phyloP scores from a whole-genome alignment of 2,113 vertebrate species.

The Hyla sarda region DNA sequence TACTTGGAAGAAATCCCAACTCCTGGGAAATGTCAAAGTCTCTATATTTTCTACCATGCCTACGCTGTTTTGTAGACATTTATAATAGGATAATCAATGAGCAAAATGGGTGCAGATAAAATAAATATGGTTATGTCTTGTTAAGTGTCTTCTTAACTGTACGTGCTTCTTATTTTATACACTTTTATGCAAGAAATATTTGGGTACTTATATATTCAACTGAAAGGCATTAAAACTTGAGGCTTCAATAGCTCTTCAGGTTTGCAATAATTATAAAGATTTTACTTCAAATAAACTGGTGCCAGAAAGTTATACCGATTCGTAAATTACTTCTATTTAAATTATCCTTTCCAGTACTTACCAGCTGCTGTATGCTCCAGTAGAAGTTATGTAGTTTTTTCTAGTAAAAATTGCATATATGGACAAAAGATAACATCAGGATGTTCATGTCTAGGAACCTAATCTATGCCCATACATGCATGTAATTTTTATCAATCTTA shows the following conservation, averaged over 20 bases:
- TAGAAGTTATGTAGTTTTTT: no score
- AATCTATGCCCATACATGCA: no score
- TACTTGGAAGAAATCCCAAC: constrained; percentile 67
- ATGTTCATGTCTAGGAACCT: no score
- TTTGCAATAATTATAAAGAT: not conserved
- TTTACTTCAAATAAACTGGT: not conserved
- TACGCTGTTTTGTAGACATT: constrained; percentile 43
- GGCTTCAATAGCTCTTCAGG: not conserved
- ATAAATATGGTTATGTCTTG: not conserved
- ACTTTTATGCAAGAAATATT: not conserved
- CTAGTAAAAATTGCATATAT: no score
- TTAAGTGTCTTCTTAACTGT: not conserved
- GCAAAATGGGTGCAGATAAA: not conserved
- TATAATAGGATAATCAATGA: constrained; percentile 56
- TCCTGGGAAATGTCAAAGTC: constrained; percentile 70
- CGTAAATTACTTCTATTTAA: no score
- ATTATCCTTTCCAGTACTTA: no score
- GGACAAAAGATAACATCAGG: no score
- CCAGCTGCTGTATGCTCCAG: no score
- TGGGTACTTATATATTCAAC: not conserved
- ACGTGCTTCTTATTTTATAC: not conserved
- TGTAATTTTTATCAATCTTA: no score
- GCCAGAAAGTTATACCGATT: no score
- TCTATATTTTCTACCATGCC: constrained; percentile 65
- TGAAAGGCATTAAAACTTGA: not conserved